These are phyloP conservation scores for Microchrysa polita DNA, from an alignment of 2,888 invertebrate species.

Conservation along the genomic window DNA sequence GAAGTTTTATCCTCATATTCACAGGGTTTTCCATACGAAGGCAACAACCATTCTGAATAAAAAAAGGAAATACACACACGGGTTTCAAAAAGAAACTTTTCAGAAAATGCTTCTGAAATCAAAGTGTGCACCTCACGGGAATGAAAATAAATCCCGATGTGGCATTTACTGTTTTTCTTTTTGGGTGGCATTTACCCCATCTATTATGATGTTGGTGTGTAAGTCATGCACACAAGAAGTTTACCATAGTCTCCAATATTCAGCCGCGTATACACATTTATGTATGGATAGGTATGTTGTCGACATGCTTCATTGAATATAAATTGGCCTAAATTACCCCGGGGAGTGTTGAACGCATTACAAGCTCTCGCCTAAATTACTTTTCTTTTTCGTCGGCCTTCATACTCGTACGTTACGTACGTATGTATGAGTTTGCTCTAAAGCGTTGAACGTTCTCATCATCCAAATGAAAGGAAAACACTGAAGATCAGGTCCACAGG, in stretches of 20 bases:
- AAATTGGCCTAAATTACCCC: slow-evolving; percentile 36
- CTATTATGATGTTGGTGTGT: not conserved
- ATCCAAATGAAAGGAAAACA: not conserved
- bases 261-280: not conserved
- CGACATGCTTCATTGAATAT: slow-evolving; percentile 34
- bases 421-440: too few species aligned
- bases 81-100: not conserved
- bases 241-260: too few species aligned
- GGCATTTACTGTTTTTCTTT: too few species aligned
- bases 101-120: not conserved
- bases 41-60: too few species aligned
- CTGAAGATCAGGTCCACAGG: slow-evolving; percentile 1
- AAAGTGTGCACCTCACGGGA: not conserved
- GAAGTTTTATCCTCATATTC: too few species aligned
- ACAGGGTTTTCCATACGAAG: too few species aligned
- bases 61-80: too few species aligned
- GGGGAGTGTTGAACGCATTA: slow-evolving; percentile 20
- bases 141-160: slow-evolving; percentile 1
- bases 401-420: too few species aligned
- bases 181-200: not conserved
- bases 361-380: slow-evolving; percentile 26
- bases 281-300: not conserved
- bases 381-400: not conserved
- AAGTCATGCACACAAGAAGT: slow-evolving; percentile 7
- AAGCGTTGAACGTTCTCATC: not conserved